Evolutionary conservation across 2,797 vertebrate genomes (phyloP).

Genomic region (Protonibea diacanthus): DNA sequence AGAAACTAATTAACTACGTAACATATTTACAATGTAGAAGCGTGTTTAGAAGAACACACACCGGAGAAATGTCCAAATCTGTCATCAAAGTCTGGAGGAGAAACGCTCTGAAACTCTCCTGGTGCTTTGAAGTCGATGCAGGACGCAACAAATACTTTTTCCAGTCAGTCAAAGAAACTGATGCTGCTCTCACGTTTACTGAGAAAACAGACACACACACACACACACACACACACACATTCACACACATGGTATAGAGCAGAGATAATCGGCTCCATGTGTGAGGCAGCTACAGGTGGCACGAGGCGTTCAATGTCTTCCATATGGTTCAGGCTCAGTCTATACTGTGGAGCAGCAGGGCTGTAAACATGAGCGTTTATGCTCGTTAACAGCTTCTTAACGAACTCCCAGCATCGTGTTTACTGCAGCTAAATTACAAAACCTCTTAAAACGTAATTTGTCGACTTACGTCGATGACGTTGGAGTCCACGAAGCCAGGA

Average conservation of each 20-base stretch:
- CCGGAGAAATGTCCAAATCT: no score
- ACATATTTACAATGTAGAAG: no score
- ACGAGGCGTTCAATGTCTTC: constrained; percentile 22
- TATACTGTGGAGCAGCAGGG: constrained; percentile 1
- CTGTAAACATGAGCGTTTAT: constrained; percentile 17
- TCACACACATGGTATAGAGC: constrained; percentile 24
- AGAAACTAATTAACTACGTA: no score
- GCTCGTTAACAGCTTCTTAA: constrained; percentile 26
- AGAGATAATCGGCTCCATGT: constrained; percentile 48
- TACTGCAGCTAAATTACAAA: not conserved
- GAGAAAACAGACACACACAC: not conserved
- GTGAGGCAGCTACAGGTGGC: constrained; percentile 41
- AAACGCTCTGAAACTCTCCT: no score
- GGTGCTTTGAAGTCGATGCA: no score
- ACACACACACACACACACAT: no score
- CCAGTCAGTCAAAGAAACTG: not conserved
- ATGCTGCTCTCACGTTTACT: not conserved
- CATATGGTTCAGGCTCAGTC: constrained; percentile 22
- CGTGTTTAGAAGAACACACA: no score
- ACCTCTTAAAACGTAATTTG: not conserved
- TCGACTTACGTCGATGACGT: constrained; percentile 91
- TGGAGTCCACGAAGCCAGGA: constrained; percentile 92
- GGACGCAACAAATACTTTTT: no score
- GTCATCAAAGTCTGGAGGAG: no score
- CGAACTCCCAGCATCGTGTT: not conserved